Evolutionary conservation across 2,113 vertebrate species (phyloP).

Genomic region (Anas platyrhynchos): DNA sequence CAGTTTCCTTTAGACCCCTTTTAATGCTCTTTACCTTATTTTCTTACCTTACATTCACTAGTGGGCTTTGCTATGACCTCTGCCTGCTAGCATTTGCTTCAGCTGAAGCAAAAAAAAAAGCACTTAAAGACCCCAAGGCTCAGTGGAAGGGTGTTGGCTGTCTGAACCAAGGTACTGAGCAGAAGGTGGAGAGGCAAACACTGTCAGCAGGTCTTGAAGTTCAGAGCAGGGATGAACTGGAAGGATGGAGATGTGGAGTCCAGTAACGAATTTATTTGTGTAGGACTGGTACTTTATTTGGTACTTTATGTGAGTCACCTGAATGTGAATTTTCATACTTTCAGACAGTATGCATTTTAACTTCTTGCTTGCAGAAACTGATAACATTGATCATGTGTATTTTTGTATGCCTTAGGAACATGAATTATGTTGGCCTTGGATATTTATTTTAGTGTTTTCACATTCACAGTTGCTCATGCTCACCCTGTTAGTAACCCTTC

Average conservation of each 20-base stretch:
- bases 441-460: not conserved
- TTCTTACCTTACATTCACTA: not conserved
- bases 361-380: not conserved
- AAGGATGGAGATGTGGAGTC: not conserved
- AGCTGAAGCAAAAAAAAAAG: not conserved
- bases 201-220: not conserved
- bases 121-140: not conserved
- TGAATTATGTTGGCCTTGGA: not conserved
- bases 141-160: not conserved
- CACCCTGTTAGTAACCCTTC: not conserved
- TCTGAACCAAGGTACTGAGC: not conserved
- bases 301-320: not conserved
- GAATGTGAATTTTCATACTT: not conserved
- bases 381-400: not conserved
- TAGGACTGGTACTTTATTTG: not conserved
- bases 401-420: not conserved
- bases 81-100: not conserved
- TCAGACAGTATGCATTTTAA: not conserved
- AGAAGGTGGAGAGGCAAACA: not conserved
- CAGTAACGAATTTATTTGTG: not conserved
- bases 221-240: not conserved
- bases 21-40: not conserved
- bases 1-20: not conserved
- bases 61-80: not conserved
- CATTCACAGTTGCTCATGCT: not conserved